A percentile compares a stretch with the other conserved stretches of the same genome.
Conservation (phyloP, 2,888 invertebrate genomes). For the Hyalella azteca region DNA sequence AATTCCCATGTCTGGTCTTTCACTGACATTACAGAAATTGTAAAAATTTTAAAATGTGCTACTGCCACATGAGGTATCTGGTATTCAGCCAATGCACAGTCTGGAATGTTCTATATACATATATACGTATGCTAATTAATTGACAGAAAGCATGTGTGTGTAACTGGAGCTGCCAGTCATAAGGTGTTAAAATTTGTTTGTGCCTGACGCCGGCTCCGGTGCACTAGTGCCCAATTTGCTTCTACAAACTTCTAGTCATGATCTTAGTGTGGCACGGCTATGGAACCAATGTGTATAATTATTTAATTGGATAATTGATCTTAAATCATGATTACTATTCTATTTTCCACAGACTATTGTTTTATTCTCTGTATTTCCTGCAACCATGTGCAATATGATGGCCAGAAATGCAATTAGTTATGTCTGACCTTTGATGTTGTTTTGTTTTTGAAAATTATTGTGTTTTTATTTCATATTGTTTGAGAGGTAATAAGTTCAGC, state of each 20-base stretch:
- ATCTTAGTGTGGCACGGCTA: background rate
- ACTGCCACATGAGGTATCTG: too few relatives aligned
- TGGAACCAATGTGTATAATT: background rate
- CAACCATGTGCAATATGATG: slow-evolving; percentile 18
- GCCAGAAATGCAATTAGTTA: background rate
- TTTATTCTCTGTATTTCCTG: background rate
- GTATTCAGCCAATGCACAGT: too few relatives aligned
- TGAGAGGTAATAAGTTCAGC: background rate
- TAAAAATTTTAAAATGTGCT: too few relatives aligned
- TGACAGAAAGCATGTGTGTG: too few relatives aligned
- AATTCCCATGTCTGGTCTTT: too few relatives aligned
- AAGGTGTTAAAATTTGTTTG: too few relatives aligned
- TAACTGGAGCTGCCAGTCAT: too few relatives aligned
- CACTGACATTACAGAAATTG: too few relatives aligned
- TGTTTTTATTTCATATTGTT: too few relatives aligned
- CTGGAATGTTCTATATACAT: too few relatives aligned
- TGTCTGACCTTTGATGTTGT: background rate
- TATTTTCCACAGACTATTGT: background rate
- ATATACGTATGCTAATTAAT: too few relatives aligned
- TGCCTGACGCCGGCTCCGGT: too few relatives aligned
- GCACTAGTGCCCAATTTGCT: background rate
- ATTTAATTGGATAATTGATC: background rate
- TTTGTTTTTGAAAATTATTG: background rate
- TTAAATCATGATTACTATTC: background rate
- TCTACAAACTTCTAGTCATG: background rate